Evolutionary conservation across 2,113 vertebrate species (phyloP).

Genomic region (Alligator mississippiensis): DNA sequence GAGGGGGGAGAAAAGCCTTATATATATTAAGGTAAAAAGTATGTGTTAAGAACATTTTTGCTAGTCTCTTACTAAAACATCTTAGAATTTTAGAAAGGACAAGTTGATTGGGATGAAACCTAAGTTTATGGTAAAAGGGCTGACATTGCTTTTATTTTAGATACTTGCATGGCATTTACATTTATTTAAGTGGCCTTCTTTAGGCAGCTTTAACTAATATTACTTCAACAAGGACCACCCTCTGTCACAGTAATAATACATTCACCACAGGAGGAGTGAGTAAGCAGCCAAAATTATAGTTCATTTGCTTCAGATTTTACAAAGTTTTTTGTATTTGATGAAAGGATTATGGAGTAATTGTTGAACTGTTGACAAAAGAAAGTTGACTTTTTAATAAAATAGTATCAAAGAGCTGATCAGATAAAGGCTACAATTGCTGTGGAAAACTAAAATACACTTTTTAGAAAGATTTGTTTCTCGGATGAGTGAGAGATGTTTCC

Average conservation of each 20-base stretch:
- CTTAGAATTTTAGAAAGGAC: not conserved
- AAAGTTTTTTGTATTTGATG: not conserved
- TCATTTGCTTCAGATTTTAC: not conserved
- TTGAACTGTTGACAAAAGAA: not conserved
- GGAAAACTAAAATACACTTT: not conserved
- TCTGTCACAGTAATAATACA: not conserved
- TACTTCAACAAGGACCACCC: not conserved
- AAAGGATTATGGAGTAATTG: not conserved
- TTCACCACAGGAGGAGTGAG: not conserved
- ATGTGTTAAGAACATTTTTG: not conserved
- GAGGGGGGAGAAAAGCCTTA: not conserved
- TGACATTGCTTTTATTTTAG: not conserved
- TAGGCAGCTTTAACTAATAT: not conserved
- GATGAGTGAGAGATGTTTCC: not conserved
- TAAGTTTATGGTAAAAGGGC: not conserved
- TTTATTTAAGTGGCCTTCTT: not conserved
- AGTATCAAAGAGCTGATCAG: not conserved
- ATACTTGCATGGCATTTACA: not conserved
- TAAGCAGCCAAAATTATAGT: not conserved
- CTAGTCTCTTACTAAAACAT: not conserved
- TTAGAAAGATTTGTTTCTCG: not conserved
- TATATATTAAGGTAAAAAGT: not conserved
- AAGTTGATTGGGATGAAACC: not conserved
- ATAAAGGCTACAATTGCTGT: not conserved
- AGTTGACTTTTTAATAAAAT: not conserved